Base-by-base conservation (phyloP, 2,888 invertebrate species). In the Hypercompe scribonia region DNA sequence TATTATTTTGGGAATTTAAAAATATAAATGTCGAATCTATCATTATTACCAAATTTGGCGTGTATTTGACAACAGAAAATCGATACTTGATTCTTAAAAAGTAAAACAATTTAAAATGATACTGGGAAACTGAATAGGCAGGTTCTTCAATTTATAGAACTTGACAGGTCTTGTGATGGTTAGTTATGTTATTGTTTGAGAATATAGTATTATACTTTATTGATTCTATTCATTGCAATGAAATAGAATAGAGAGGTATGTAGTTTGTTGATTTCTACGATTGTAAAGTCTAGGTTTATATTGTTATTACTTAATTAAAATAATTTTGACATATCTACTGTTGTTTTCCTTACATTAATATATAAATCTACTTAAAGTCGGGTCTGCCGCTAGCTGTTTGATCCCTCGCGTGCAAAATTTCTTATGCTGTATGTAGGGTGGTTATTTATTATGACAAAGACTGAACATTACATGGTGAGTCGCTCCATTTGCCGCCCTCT, bases 271-370 rank as follows among this genome's bases (percentile, higher is more conserved):
- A 54, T 65, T 74, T 71, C 36, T 46, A 67, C 33, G 42, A 36
- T 28, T 82, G 82, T 84, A 77, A 71, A 78, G 84, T 34, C n/a
- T 66, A 72, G 42, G 61, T 65, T 69, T 50, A 64, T 72, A 70
- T 70, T 78, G 76, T 76, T 78, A 79, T 72, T 77, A 75, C 63
- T 72, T 78, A 67, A 82, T 73, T 82, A 80, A 82, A 82, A 33
- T 78, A 84, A 73, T 76, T 71, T 72, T 69, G 34, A 65, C n/a
- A 74, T 71, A 54, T 28, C 36, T 58, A n/a, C 11, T 78, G 31
- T 63, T 18, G 68, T 71, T 61, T 46, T 36, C 31, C 33, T 61
- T 11, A 21, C n/a, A 11, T 11, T 21, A 8, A 54, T 54, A n/a
- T 11, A n/a, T 24, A 54, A 54, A n/a, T 54, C 50, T 10, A n/a